Evolutionary conservation across 1,140 invertebrate species (phyloP).

Genomic region (Popillia japonica): DNA sequence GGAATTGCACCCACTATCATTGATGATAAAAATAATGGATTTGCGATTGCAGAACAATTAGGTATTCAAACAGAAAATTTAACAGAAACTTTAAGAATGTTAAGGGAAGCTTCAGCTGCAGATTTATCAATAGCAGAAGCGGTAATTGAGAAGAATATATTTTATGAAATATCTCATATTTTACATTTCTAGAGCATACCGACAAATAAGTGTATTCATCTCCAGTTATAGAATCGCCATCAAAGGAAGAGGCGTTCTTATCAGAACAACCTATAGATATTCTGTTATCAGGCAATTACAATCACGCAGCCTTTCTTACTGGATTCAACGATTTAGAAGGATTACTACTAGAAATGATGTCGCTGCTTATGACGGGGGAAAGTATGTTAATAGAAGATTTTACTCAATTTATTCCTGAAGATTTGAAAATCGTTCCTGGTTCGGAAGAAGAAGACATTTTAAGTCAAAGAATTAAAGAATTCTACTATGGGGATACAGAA

Average conservation of each 20-base stretch:
- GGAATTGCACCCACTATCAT: neutral
- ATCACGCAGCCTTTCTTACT: slow-evolving; percentile 46
- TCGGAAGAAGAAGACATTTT: slow-evolving; percentile 59
- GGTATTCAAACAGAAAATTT: slow-evolving; percentile 51
- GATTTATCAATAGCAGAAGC: neutral
- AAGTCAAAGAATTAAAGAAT: slow-evolving; percentile 62
- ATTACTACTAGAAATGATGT: slow-evolving; percentile 36
- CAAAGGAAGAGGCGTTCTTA: slow-evolving; percentile 43
- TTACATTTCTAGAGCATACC: neutral
- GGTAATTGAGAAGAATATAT: neutral
- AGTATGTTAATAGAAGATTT: slow-evolving; percentile 44
- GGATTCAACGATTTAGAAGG: slow-evolving; percentile 49
- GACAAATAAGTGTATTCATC: neutral
- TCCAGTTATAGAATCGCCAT: slow-evolving; percentile 14
- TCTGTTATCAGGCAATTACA: slow-evolving; percentile 45
- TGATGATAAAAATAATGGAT: neutral
- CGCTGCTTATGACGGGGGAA: slow-evolving; percentile 30
- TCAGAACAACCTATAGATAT: slow-evolving; percentile 43
- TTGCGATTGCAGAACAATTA: neutral
- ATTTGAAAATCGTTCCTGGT: slow-evolving; percentile 60
- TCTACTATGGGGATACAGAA: slow-evolving; percentile 63
- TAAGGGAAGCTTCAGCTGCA: neutral
- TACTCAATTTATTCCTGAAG: slow-evolving; percentile 56
- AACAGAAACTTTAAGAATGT: slow-evolving; percentile 42
- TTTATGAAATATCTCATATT: slow-evolving; percentile 17